Evolutionary conservation across 2,113 vertebrate species (phyloP), one percentile per base, ranked within the genome.

Genomic region (Gopherus flavomarginatus): DNA sequence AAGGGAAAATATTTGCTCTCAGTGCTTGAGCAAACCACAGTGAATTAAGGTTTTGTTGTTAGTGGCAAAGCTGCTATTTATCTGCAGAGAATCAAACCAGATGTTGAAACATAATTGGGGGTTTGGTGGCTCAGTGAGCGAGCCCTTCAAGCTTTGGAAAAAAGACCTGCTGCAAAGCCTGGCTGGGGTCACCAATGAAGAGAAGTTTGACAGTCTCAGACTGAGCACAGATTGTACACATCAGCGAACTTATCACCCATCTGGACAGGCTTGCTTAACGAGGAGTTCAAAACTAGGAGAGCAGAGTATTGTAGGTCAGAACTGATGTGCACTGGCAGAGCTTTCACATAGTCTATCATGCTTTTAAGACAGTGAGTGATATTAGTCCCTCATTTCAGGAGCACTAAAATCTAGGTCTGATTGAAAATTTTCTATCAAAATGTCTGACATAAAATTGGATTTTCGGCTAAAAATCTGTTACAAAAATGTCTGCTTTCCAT

Each of bases 11-110:
- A 98, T 98, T 98, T 98, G 93, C 97, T 98, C 97, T 98, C 79
- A n/a, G 92, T 94, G 84, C 97, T 98, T 98, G 96, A 97, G 97
- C 94, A 98, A 98, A 98, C 98, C 96, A 97, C 94, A 96, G 94
- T 97, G 98, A 98, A 98, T 98, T 98, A 98, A 94, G 90, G 97
- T 98, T 98, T 97, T 98, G 98, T 98, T 98, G 96, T 98, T 98
- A 96, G 98, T 98, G 98, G 98, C 98, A 98, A 89, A 94, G 91
- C 91, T 97, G 96, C 95, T 98, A 97, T 98, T 98, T 98, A 98
- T 98, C 98, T 96, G 98, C 91, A 90, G 86, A 97, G 97, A 98
- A 96, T 97, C 97, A 97, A 98, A 98, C 98, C 98, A 98, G 98
- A 98, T 98, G 98, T 98, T 97, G 95, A 77, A 91, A 89, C 93